These are phyloP conservation scores for Porites cylindrica DNA, from an alignment of 92 coral and sea anemone species.

Conservation along the genomic window DNA sequence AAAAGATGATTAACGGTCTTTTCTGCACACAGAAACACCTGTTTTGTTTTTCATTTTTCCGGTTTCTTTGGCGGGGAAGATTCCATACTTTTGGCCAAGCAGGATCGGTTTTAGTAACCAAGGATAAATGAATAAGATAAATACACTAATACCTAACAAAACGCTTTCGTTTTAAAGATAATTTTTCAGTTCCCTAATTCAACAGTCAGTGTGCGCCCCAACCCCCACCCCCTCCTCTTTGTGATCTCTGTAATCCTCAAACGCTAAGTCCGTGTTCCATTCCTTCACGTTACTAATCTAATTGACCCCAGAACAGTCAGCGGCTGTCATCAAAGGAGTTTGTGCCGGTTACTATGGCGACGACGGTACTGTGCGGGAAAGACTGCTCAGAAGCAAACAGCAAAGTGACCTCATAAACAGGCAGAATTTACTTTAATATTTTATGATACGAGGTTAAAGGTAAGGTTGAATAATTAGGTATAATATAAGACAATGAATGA, in stretches of 20 bases:
- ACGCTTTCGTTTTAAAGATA: too few relatives aligned
- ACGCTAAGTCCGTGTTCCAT: background rate
- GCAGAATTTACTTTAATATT: conserved; percentile 28
- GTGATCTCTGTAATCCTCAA: background rate
- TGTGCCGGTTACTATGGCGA: conserved; percentile 40
- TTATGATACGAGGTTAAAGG: conserved; percentile 11
- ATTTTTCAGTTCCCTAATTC: too few relatives aligned
- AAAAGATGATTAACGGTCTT: background rate
- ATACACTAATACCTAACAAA: too few relatives aligned
- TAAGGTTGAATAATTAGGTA: conserved; percentile 23
- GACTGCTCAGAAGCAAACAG: conserved; percentile 12
- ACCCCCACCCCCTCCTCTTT: too few relatives aligned
- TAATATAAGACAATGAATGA: background rate
- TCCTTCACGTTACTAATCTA: background rate
- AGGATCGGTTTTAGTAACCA: too few relatives aligned
- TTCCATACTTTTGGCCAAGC: too few relatives aligned
- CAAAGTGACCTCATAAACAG: background rate
- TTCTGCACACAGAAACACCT: too few relatives aligned
- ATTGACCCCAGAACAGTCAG: conserved; percentile 9
- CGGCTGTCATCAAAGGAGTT: conserved; percentile 30
- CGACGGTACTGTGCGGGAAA: conserved; percentile 6
- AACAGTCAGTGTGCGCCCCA: too few relatives aligned
- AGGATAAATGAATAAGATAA: too few relatives aligned
- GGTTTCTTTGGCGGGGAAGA: too few relatives aligned
- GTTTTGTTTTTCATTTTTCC: too few relatives aligned